These are phyloP conservation scores for Schizopygopsis malacanthus DNA, from an alignment of 2,797 vertebrate species.

Conservation along the genomic window DNA sequence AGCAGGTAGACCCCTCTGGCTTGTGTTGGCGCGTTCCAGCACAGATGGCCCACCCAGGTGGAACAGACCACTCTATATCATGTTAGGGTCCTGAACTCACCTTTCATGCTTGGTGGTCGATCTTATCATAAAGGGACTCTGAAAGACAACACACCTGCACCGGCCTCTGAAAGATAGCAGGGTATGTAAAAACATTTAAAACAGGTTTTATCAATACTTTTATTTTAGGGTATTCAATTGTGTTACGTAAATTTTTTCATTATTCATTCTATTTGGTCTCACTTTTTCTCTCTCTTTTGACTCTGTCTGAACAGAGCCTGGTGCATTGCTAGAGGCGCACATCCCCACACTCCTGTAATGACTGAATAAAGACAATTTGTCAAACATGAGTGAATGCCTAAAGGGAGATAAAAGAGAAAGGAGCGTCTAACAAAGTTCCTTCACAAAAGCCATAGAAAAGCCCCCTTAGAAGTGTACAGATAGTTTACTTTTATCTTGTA, in stretches of 20 bases:
- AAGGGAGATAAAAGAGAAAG: slow-evolving; percentile 43
- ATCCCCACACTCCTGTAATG: slow-evolving; percentile 36
- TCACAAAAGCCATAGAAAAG: slow-evolving; percentile 17
- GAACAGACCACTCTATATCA: slow-evolving; percentile 51
- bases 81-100: slow-evolving; percentile 55
- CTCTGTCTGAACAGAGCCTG: slow-evolving; percentile 22
- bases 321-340: slow-evolving; percentile 26
- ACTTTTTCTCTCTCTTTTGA: slow-evolving; percentile 12
- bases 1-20: slow-evolving; percentile 47
- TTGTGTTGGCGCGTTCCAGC: slow-evolving; percentile 36
- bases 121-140: slow-evolving; percentile 51
- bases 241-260: neutral
- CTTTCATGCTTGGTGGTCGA: slow-evolving; percentile 48
- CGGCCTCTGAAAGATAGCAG: slow-evolving; percentile 19
- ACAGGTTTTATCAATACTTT: neutral
- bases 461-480: slow-evolving; percentile 8
- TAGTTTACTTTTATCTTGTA: slow-evolving; percentile 6
- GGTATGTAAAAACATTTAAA: slow-evolving; percentile 1
- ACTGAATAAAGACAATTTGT: slow-evolving; percentile 58
- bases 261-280: slow-evolving; percentile 11
- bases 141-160: slow-evolving; percentile 57
- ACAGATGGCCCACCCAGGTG: slow-evolving; percentile 61
- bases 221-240: slow-evolving; percentile 10
- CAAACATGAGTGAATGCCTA: slow-evolving; percentile 57
- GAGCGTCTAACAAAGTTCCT: slow-evolving; percentile 41